phyloP scores from a whole-genome alignment of 1,140 invertebrate species.

The Papilio machaon region DNA sequence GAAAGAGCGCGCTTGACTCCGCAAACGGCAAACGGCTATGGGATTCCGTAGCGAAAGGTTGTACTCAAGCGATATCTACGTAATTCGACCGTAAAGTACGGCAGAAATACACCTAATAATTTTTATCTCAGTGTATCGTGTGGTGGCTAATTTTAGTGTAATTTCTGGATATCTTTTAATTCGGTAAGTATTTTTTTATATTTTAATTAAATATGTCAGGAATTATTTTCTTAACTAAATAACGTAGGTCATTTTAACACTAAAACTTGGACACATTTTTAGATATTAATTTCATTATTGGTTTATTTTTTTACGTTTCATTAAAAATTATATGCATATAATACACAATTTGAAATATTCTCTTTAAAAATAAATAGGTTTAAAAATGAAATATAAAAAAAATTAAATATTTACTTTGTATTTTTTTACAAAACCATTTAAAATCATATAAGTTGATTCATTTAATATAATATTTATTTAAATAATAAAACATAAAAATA shows the following conservation, averaged over 20 bases:
- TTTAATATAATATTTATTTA: no score
- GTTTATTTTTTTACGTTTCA: no score
- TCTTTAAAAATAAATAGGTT: not conserved
- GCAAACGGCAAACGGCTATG: conserved; percentile 16
- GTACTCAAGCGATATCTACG: not conserved
- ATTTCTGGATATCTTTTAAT: conserved; percentile 17
- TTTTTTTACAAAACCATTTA: no score
- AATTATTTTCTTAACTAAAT: no score
- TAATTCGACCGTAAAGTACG: conserved; percentile 3
- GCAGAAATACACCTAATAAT: conserved; percentile 5
- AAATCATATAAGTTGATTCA: no score
- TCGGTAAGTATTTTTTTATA: conserved; percentile 5
- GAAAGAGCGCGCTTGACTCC: not conserved
- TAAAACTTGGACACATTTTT: no score
- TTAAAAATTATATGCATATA: no score
- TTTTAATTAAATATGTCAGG: not conserved
- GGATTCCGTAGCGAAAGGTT: not conserved
- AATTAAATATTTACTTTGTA: not conserved
- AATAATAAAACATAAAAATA: no score
- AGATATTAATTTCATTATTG: no score
- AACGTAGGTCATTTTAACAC: no score
- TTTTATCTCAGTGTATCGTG: not conserved
- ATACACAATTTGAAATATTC: no score
- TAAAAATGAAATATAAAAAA: not conserved
- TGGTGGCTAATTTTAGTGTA: not conserved